Base-by-base conservation (phyloP, 2,113 vertebrate species). In the Albula glossodonta region DNA sequence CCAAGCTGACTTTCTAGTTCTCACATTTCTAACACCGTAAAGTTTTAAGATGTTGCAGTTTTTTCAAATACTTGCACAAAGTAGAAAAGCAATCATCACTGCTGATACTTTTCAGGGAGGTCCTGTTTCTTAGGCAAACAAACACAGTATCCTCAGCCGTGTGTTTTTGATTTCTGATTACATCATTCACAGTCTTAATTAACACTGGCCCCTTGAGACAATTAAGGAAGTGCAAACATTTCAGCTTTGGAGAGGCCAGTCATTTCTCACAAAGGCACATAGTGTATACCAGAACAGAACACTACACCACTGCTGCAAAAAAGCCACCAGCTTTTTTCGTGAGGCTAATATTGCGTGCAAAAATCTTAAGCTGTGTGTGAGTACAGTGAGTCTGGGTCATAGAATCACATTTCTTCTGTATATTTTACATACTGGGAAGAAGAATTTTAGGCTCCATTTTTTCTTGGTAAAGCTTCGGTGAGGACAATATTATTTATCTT, bases 401-500 rank as follows among this genome's bases (percentile, higher is more conserved):
- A 25, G 11, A n/a, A 5, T 51, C 83, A 19, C 10, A 25, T 25
- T 74, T 70, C 41, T 74, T 25, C 41, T 60, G 63, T 83, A 83
- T 50, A 83, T 51, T 70, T 74, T 83, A 83, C 83, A 83, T 50
- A 9, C 63, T 74, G n/a, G 52, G 31, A 19, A 57, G 60, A 83
- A 11, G 22, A 17, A 51, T 49, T 78, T 25, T 84, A 17, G 19
- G 31, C 48, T 48, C 41, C 11, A 63, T 19, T 51, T 19, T 4
- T 25, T 52, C 25, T 70, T n/a, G 41, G 49, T 50, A n/a, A 17
- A n/a, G 41, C 5, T 49, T 48, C 70, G 41, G 84, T 25, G 57
- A 51, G 48, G 56, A 84, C 78, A 8, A 41, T 1, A 86, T 86
- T 91, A 88, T 90, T 89, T 89, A 81, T 91, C 84, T 77, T 87